phyloP scores from a whole-genome alignment of 2,888 invertebrate genomes.

The Caenorhabditis sp. region DNA sequence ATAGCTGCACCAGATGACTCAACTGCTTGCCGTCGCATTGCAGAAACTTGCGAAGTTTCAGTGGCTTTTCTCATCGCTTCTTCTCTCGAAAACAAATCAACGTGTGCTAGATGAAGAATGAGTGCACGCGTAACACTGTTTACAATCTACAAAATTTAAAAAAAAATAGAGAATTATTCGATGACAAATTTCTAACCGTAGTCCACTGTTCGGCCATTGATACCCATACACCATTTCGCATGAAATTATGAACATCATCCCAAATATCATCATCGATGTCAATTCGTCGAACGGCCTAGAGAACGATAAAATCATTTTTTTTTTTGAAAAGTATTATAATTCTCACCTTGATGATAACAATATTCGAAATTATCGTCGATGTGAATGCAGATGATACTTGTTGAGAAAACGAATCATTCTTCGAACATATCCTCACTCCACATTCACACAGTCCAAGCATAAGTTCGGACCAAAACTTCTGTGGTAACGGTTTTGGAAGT shows the following conservation, averaged over 20 bases:
- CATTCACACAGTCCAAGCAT: conserved; percentile 52
- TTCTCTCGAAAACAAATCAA: conserved; percentile 78
- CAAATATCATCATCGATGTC: conserved; percentile 64
- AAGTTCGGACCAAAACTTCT: conserved; percentile 62
- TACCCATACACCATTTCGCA: conserved; percentile 55
- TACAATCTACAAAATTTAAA: conserved; percentile 20
- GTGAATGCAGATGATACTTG: conserved; percentile 63
- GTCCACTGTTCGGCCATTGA: conserved; percentile 55
- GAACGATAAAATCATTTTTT: too few species aligned
- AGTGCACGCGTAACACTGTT: conserved; percentile 87
- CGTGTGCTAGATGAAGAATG: conserved; percentile 90
- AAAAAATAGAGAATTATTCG: conserved; percentile 5
- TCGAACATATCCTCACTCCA: conserved; percentile 48
- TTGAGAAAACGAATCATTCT: conserved; percentile 59
- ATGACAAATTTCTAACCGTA: too few species aligned
- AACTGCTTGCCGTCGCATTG: conserved; percentile 24
- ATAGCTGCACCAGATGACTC: conserved; percentile 17
- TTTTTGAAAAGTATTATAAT: too few species aligned
- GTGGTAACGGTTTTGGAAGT: conserved; percentile 54
- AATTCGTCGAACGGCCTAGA: conserved; percentile 59
- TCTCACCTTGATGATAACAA: conserved; percentile 50
- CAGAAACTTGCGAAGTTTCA: conserved; percentile 17
- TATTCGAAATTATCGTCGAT: conserved; percentile 54
- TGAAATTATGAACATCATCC: conserved; percentile 62
- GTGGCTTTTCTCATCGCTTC: conserved; percentile 42